Evolutionary conservation across 2,888 invertebrate genomes (phyloP).

Genomic region (Scotopteryx bipunctaria): DNA sequence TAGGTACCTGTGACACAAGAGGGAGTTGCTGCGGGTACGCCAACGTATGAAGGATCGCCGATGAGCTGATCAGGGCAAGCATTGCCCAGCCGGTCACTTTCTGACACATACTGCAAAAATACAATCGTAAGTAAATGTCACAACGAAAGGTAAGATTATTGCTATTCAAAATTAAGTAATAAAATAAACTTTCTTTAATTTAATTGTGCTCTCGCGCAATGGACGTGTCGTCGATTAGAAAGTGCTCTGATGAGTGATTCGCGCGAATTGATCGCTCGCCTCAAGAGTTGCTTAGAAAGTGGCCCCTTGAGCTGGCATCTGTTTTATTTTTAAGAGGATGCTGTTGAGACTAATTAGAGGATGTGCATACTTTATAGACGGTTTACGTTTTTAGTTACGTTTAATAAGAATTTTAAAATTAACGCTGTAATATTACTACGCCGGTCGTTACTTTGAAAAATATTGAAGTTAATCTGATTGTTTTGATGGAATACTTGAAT

Average conservation of each 20-base stretch:
- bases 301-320: conserved; percentile 58
- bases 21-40: conserved; percentile 85
- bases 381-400: conserved; percentile 5
- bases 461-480: neutral
- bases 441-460: neutral
- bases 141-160: conserved; percentile 23
- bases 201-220: conserved; percentile 63
- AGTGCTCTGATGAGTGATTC: conserved; percentile 79
- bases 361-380: conserved; percentile 41
- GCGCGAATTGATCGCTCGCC: conserved; percentile 74
- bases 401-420: too few species aligned
- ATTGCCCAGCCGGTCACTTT: conserved; percentile 87
- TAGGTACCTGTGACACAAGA: conserved; percentile 78
- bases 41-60: conserved; percentile 86
- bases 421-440: too few species aligned
- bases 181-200: conserved; percentile 52
- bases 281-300: conserved; percentile 76
- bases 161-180: conserved; percentile 31
- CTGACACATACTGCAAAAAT: conserved; percentile 83
- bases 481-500: neutral
- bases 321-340: conserved; percentile 67
- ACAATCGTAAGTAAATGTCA: conserved; percentile 42
- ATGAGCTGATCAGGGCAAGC: conserved; percentile 87
- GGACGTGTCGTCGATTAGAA: conserved; percentile 72
- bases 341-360: conserved; percentile 61